Conservation (phyloP, 35 echinoderm and acorn worm genomes). For the Chiridota heheva region DNA sequence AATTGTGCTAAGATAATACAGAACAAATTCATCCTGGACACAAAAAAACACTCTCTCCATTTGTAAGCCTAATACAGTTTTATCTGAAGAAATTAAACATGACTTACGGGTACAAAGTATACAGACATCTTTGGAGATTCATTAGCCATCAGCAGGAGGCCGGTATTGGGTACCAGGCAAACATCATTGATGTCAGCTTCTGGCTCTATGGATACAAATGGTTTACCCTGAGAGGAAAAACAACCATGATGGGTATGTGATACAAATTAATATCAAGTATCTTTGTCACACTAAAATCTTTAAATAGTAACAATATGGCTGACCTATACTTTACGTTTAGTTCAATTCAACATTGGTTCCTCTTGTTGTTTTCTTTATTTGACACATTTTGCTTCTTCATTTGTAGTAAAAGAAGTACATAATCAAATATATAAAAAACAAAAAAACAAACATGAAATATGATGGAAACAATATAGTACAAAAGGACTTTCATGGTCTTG, state of each 20-base stretch:
- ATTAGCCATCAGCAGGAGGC: conserved; percentile 81
- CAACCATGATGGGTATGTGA: not conserved
- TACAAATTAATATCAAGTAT: not conserved
- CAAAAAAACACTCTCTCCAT: no score
- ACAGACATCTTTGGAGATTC: conserved; percentile 83
- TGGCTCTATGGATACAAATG: conserved; percentile 76
- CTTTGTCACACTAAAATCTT: not conserved
- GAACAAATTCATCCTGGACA: no score
- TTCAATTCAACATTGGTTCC: not conserved
- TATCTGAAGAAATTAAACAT: no score
- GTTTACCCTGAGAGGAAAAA: conserved; percentile 57
- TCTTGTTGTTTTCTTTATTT: no score
- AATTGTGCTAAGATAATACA: no score
- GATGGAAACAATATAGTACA: no score
- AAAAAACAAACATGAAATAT: no score
- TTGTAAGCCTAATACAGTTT: no score
- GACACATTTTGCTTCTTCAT: no score
- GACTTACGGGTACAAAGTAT: conserved; percentile 88
- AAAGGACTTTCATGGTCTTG: no score
- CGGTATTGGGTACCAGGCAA: conserved; percentile 80
- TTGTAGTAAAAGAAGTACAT: no score
- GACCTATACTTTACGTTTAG: not conserved
- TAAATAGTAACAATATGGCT: not conserved
- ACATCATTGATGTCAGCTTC: conserved; percentile 87
- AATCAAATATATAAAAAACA: no score